phyloP scores from a whole-genome alignment of 2,797 vertebrate species.

The Serranus cabrilla region DNA sequence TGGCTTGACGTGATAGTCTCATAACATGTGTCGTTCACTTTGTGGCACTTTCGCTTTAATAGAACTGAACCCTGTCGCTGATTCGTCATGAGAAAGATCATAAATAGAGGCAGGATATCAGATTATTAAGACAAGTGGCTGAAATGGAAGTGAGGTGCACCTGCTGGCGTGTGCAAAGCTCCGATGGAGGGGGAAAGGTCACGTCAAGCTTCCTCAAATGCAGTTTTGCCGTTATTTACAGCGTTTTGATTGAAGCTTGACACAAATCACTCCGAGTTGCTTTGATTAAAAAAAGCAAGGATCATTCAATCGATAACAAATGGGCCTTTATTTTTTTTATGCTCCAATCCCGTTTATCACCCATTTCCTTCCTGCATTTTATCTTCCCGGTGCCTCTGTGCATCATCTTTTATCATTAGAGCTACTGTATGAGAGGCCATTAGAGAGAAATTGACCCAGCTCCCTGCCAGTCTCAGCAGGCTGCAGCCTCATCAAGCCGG shows the following conservation, averaged over 20 bases:
- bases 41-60: conserved; percentile 40
- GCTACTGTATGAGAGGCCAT: conserved; percentile 67
- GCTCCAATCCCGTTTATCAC: conserved; percentile 32
- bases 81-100: conserved; percentile 42
- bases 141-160: conserved; percentile 17
- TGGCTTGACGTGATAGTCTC: conserved; percentile 29
- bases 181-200: conserved; percentile 48
- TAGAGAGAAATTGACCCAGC: conserved; percentile 76
- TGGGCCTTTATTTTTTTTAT: conserved; percentile 21
- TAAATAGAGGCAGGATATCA: conserved; percentile 12
- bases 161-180: conserved; percentile 17
- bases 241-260: conserved; percentile 5
- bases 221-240: conserved; percentile 33
- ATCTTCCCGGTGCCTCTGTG: conserved; percentile 28
- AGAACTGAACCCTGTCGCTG: conserved; percentile 26
- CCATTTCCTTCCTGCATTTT: conserved; percentile 58
- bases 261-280: conserved; percentile 8
- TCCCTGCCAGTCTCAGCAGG: conserved; percentile 71
- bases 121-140: conserved; percentile 37
- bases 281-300: conserved; percentile 28
- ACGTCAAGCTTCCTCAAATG: conserved; percentile 36
- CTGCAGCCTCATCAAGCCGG: conserved; percentile 56
- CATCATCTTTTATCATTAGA: conserved; percentile 74
- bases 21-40: conserved; percentile 52
- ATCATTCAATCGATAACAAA: conserved; percentile 35